These are phyloP conservation scores for Triplophysa rosa DNA, from an alignment of 2,113 vertebrate species.

Conservation along the genomic window DNA sequence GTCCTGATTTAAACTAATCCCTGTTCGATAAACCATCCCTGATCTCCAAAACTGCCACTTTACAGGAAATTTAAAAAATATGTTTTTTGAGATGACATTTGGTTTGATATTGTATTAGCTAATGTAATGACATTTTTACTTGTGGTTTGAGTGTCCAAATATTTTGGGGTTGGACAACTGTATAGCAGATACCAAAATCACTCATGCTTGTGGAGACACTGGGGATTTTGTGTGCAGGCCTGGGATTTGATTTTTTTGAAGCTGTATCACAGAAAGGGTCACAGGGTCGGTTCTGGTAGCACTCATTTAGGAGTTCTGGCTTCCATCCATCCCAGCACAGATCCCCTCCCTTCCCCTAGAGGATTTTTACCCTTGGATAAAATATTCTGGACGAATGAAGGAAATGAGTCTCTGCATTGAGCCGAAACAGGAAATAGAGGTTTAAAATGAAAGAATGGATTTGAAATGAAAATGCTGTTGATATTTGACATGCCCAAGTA, in stretches of 20 bases:
- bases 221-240: background rate
- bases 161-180: background rate
- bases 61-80: too few species aligned
- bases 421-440: conserved; percentile 47
- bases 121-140: background rate
- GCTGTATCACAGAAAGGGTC: conserved; percentile 24
- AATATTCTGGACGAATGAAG: conserved; percentile 36
- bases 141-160: background rate
- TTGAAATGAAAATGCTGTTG: conserved; percentile 63
- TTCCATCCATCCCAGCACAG: conserved; percentile 11
- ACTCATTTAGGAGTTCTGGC: conserved; percentile 36
- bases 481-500: conserved; percentile 48
- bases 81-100: background rate
- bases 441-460: conserved; percentile 51
- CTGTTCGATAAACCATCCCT: too few species aligned
- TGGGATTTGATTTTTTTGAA: conserved; percentile 11
- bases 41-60: too few species aligned
- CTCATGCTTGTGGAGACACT: conserved; percentile 11
- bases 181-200: conserved; percentile 2
- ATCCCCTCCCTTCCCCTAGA: conserved; percentile 7
- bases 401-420: conserved; percentile 52
- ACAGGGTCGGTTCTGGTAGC: background rate
- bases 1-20: too few species aligned
- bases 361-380: conserved; percentile 42
- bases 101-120: background rate